A percentile compares a stretch with the other conserved stretches of the same genome.
Evolutionary conservation across 2,797 vertebrate species (phyloP).

Genomic region (Rhynchotus rufescens): DNA sequence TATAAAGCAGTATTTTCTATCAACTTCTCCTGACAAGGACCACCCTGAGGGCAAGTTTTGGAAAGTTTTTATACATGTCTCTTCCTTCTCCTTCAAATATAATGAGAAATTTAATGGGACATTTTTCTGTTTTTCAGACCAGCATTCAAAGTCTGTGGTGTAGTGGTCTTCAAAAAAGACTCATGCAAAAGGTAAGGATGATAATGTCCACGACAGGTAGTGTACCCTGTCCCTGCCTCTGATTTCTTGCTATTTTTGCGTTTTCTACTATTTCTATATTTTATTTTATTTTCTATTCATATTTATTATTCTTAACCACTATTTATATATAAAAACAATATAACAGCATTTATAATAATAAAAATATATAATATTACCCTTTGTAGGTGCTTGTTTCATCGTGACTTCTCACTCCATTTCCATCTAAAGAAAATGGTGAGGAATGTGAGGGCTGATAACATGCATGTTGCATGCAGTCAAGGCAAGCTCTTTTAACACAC

Average conservation of each 20-base stretch:
- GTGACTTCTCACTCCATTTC: not conserved
- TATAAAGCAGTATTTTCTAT: not conserved
- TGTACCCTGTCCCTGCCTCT: not conserved
- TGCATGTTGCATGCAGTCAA: too few species aligned
- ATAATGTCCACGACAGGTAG: not conserved
- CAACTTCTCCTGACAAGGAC: not conserved
- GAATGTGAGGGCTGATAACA: too few species aligned
- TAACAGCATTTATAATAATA: too few species aligned
- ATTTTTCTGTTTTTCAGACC: not conserved
- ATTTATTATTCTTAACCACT: not conserved
- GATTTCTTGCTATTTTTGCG: not conserved
- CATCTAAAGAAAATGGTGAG: not conserved
- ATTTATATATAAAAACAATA: not conserved
- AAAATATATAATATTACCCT: not conserved
- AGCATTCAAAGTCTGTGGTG: not conserved
- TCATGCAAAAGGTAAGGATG: not conserved
- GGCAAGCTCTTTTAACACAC: too few species aligned
- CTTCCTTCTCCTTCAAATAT: not conserved
- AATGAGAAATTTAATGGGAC: not conserved
- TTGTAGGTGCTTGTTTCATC: not conserved
- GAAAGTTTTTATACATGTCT: not conserved
- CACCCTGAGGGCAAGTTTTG: too few species aligned
- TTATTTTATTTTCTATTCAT: too few species aligned
- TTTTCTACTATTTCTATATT: too few species aligned
- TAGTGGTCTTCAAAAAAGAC: not conserved